Evolutionary conservation across 92 coral and sea anemone species (phyloP), one percentile per base, ranked within the genome.

Genomic region (Porites lobata): DNA sequence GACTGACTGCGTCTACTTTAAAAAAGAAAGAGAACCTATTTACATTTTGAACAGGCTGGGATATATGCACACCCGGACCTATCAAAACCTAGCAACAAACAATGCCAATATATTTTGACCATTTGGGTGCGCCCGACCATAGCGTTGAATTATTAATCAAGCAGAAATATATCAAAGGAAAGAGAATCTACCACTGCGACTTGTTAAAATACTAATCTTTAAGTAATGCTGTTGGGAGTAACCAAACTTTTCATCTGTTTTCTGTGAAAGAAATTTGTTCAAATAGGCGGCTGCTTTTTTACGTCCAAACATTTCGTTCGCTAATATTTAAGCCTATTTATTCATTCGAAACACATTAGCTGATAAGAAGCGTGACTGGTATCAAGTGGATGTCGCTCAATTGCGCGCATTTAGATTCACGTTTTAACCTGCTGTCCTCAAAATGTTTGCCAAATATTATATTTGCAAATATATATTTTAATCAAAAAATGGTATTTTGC

Each of bases 21-120:
- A 89, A 77, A 50, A 38, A 56, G 61, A 10, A 56, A 12, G 82
- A 76, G 78, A 50, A 13, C 69, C 26, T 85, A 87, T 92, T 92
- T 85, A 80, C 93, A 92, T 92, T 86, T 50, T 68, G 14, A 75
- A 54, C 78, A 72, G 82, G 83, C 61, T 68, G 18, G 50, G 13
- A 72, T 88, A 72, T 69, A 69, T 70, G 87, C 63, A 90, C 74
- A 90, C 93, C 91, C 80, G 87, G 84, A 20, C 87, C 87, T 84
- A 84, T 84, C 81, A 84, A 63, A 83, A 74, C 68, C 65, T 80
- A 18, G 17, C 52, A 24, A 21, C 38, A 64, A 63, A 84, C 87
- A 84, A 84, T 84, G 26, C 72, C 73, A 63, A 63, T 64, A 73
- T 84, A 59, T 79, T 71, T 62, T 50, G 81, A 61, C 87, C 87